Evolutionary conservation across 2,888 invertebrate species (phyloP), one percentile per base, ranked within the genome.

Genomic region (Harpalus rubripes): DNA sequence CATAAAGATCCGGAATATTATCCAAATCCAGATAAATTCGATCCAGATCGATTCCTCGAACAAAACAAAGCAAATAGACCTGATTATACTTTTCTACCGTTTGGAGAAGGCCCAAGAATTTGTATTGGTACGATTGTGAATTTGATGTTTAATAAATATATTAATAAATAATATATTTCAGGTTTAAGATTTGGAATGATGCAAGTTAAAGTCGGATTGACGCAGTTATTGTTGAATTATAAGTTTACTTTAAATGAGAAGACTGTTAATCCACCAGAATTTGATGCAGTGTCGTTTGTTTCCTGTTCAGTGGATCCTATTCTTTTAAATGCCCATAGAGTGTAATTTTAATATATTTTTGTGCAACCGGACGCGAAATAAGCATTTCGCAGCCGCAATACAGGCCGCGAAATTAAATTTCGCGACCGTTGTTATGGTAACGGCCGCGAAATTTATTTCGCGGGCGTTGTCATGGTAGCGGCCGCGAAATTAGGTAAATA

Each of bases 21-120:
- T 74, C 92, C 93, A 0, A 91, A 94, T 2, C 95, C 95, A 0
- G 91, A 93, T 0, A 91, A 91, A 32, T 94, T 94, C 85, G 92
- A 92, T 65, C 94, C 94, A 0, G 93, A 94, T 15, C 91, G 94
- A 85, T 94, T 94, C 88, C 88, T 91, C 0, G 90, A 91, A 4
- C 92, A 92, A 63, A 91, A 92, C 16, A 93, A 92, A 85, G 90
- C 87, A 16, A 86, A 87, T 3, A 88, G 90, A 1, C 89, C 89
- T 86, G 88, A 90, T 0, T 88, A 89, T 63, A 88, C 89, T 1
- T 92, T 90, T 81, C 87, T 92, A 0, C 91, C 91, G 4, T 92
- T 92, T 26, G 92, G 92, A 2, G 90, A 90, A 26, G 92, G 92
- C 0, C 91, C 91, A 0, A 89, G 91, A 52, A 89, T 88, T 85